phyloP scores from a whole-genome alignment of 2,113 vertebrate species.

The Oenanthe melanoleuca region DNA sequence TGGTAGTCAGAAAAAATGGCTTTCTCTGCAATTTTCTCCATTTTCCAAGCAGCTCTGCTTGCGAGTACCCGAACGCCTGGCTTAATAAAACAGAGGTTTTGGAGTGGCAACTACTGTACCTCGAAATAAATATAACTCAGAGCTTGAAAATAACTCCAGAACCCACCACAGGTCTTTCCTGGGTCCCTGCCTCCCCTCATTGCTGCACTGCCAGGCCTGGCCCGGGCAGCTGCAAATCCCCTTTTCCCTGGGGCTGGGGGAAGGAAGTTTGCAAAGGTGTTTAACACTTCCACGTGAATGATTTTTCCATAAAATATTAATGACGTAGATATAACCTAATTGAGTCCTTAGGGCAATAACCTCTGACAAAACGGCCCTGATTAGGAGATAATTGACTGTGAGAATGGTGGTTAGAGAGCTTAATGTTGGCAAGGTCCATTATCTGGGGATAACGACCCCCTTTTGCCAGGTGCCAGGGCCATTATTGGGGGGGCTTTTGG shows the following conservation, averaged over 20 bases:
- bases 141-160: slow-evolving; percentile 10
- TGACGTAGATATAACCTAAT: slow-evolving; percentile 73
- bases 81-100: slow-evolving; percentile 61
- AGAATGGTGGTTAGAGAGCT: slow-evolving; percentile 69
- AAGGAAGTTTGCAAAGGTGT: neutral
- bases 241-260: neutral
- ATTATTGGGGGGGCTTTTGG: slow-evolving; percentile 19
- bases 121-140: slow-evolving; percentile 55
- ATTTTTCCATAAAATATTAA: slow-evolving; percentile 76
- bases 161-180: neutral
- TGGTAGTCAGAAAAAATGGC: neutral
- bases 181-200: neutral
- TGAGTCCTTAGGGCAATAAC: slow-evolving; percentile 81
- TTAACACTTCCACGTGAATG: slow-evolving; percentile 69
- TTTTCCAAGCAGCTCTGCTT: neutral
- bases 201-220: neutral
- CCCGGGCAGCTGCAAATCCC: neutral
- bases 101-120: slow-evolving; percentile 50
- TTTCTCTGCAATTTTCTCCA: neutral
- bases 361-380: slow-evolving; percentile 80
- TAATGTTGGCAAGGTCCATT: slow-evolving; percentile 77
- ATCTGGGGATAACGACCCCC: slow-evolving; percentile 73
- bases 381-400: slow-evolving; percentile 80
- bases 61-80: slow-evolving; percentile 33
- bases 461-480: slow-evolving; percentile 73